Evolutionary conservation across 2,888 invertebrate species (phyloP), one percentile per base, ranked within the genome.

Genomic region (Drosophila colorata): DNA sequence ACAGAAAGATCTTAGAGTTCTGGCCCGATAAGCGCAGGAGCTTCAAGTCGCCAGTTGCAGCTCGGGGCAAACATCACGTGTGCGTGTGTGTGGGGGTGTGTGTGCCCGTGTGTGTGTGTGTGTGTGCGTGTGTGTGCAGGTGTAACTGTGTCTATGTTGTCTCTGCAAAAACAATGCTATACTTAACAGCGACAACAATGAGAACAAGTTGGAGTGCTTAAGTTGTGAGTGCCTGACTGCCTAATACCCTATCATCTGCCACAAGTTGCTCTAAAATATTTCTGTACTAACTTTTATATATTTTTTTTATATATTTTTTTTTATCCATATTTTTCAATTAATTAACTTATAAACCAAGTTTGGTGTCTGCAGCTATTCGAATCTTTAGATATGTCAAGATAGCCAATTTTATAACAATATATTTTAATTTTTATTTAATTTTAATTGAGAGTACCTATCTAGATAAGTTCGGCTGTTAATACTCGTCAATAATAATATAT

Each of bases 1-100:
- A 75, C 76, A 84, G 80, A 88, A 87, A 83, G 85, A 88, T 88
- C 83, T 88, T 87, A 48, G 41, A 65, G 72, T 70, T 78, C 1
- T 68, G 63, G 18, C 48, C 49, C 74, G 83, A 88, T 83, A 83
- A 83, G 85, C 71, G 48, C 43, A 58, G 66, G 35, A 61, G 75
- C 61, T 52, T 65, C 87, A 60, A 63, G 51, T 64, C 46, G 66
- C 67, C 65, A 69, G 74, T 69, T 77, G 78, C 49, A 69, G 56
- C 61, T 63, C 64, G 56, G 48, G 66, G 71, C 64, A 87, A 85
- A 85, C 82, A 82, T 75, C 86, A 81, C 73, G 68, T 71, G 53
- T 31, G 33, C 46, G 25, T 33, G n/a, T 49, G 37, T 33, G 44
- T 51, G 56, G 48, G 49, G 40, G 33, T 48, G 25, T 51, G 59